Evolutionary conservation across 2,888 invertebrate genomes (phyloP), one percentile per base, ranked within the genome.

Genomic region (Chrysina gloriosa): DNA sequence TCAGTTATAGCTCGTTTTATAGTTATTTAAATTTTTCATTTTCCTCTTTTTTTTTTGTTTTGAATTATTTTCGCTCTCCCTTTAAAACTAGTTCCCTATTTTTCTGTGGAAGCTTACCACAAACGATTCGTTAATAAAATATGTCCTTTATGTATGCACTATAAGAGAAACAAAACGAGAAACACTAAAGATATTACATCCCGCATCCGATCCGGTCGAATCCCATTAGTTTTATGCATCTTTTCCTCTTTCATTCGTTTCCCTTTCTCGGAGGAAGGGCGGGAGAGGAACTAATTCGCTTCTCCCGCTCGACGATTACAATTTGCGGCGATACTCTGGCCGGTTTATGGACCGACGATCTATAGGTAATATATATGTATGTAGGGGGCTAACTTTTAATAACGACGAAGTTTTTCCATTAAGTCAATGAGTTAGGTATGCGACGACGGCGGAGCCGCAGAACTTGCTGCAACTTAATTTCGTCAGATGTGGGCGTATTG

Each of bases 321-420:
- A 54, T 54, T 36, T 56, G 36, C 36, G 6, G 56, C 23, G 39
- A 11, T 56, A 56, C 39, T 2, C 25, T 39, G 14, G 6, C 23
- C 23, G 25, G 36, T 21, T 56, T 56, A 39, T 23, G 23, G 21
- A 39, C 36, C 36, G 23, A 25, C 36, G 1, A 56, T 56, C 56
- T 7, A 27, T 27, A 27, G 1, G 14, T 27, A 27, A 48, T 50
- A 27, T 50, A 48, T 23, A 27, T 25, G 14, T 27, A 27, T n/a
- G 14, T 23, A 48, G 11, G 36, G 66, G 63, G 71, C 69, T 74
- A 78, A 78, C 76, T 80, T 80, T 78, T 80, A 79, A 79, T 79
- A 80, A 79, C 77, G 77, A 75, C 76, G 74, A 79, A 80, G 79
- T 80, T 80, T 80, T 79, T 79, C 79, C 80, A 80, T 80, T 80